Percentiles rank a stretch among this genome's conserved stretches.
Evolutionary conservation across 2,113 vertebrate species (phyloP).

Genomic region (Tichodroma muraria): DNA sequence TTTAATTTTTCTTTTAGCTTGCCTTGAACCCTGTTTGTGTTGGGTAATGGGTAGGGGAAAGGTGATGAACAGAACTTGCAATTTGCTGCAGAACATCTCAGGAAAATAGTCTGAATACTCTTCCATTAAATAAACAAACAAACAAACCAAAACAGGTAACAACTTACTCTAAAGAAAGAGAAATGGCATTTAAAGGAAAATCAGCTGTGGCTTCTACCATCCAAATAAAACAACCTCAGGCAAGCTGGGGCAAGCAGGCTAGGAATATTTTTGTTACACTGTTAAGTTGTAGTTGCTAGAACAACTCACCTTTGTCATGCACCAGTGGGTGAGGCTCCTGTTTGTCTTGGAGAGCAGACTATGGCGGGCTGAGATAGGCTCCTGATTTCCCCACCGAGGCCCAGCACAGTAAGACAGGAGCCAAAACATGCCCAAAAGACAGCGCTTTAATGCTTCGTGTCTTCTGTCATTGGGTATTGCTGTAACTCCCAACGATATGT

Average conservation of each 20-base stretch:
- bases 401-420: background rate
- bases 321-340: background rate
- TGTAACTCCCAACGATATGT: background rate
- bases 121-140: background rate
- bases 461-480: background rate
- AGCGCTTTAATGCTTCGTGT: background rate
- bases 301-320: constrained; percentile 27
- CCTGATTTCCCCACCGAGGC: background rate
- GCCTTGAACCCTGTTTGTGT: background rate
- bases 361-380: background rate
- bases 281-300: background rate
- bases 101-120: background rate
- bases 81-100: background rate
- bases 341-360: constrained; percentile 33
- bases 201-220: constrained; percentile 1
- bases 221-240: background rate
- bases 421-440: background rate
- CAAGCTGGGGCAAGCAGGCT: background rate
- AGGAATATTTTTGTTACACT: background rate
- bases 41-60: background rate
- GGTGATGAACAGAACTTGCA: background rate
- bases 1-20: background rate
- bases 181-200: background rate
- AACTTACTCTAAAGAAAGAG: background rate
- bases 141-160: background rate